A percentile compares a stretch with the other conserved stretches of the same genome.
Evolutionary conservation across 1,140 invertebrate species (phyloP).

Genomic region (Papilio machaon): DNA sequence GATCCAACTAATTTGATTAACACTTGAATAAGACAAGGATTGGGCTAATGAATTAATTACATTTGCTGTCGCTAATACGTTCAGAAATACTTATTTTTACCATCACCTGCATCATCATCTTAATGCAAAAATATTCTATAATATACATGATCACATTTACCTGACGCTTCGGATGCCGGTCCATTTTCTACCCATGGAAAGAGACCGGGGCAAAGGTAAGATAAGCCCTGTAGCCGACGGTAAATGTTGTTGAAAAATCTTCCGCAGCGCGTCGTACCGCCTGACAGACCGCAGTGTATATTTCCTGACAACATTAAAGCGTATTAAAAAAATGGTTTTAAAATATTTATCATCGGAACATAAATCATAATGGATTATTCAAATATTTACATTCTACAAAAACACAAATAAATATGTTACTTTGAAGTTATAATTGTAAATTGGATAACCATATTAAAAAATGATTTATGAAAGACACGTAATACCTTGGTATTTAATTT

Average conservation of each 20-base stretch:
- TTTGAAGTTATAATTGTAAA: background rate
- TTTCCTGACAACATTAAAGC: constrained; percentile 63
- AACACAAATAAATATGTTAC: background rate
- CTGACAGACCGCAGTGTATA: constrained; percentile 80
- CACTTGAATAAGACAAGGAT: background rate
- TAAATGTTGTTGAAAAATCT: constrained; percentile 84
- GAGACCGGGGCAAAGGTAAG: constrained; percentile 92
- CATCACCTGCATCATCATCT: background rate
- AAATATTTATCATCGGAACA: too few species aligned
- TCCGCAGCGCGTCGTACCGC: constrained; percentile 74
- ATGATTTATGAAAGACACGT: too few species aligned
- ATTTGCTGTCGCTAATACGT: background rate
- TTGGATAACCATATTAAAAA: background rate
- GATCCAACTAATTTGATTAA: background rate
- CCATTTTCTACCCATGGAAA: constrained; percentile 94
- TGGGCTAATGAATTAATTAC: background rate
- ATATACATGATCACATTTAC: constrained; percentile 63
- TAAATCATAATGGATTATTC: too few species aligned
- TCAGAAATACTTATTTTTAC: background rate
- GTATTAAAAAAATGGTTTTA: background rate
- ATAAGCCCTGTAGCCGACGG: constrained; percentile 85
- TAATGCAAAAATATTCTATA: background rate
- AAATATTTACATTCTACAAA: background rate
- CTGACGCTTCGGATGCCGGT: constrained; percentile 90
- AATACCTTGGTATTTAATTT: too few species aligned